Evolutionary conservation across 2,888 invertebrate genomes (phyloP).

Genomic region (Chaetoderma sp.): DNA sequence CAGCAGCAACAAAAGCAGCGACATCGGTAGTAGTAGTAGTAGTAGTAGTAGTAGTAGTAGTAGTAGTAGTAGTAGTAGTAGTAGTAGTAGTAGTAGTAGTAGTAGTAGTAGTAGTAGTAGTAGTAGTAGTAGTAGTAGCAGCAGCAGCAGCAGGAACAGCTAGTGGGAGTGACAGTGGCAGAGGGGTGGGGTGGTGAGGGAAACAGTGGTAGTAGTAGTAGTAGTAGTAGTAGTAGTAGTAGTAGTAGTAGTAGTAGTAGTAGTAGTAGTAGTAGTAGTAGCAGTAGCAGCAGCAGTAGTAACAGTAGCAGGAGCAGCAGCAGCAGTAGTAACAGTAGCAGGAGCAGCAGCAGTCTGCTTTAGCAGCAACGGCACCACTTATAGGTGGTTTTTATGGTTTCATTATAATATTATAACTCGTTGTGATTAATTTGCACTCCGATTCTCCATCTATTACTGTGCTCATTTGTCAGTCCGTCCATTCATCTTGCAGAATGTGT

Average conservation of each 20-base stretch:
- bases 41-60: background rate
- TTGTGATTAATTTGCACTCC: no score
- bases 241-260: background rate
- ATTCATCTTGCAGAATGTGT: no score
- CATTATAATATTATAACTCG: no score
- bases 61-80: background rate
- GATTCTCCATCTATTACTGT: no score
- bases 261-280: background rate
- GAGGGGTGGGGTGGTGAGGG: background rate
- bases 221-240: background rate
- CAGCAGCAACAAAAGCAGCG: no score
- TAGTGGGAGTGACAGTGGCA: background rate
- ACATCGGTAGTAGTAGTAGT: background rate
- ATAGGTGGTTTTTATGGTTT: no score
- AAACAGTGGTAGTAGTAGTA: background rate
- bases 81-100: background rate
- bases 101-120: background rate
- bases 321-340: background rate
- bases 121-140: background rate
- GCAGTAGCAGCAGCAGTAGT: background rate
- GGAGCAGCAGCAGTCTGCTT: background rate
- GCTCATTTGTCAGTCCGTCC: no score
- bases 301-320: no score
- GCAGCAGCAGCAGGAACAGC: background rate
- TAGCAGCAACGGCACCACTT: no score